These are phyloP conservation scores for Streptopelia turtur DNA, from an alignment of 2,797 vertebrate genomes.

Conservation along the genomic window DNA sequence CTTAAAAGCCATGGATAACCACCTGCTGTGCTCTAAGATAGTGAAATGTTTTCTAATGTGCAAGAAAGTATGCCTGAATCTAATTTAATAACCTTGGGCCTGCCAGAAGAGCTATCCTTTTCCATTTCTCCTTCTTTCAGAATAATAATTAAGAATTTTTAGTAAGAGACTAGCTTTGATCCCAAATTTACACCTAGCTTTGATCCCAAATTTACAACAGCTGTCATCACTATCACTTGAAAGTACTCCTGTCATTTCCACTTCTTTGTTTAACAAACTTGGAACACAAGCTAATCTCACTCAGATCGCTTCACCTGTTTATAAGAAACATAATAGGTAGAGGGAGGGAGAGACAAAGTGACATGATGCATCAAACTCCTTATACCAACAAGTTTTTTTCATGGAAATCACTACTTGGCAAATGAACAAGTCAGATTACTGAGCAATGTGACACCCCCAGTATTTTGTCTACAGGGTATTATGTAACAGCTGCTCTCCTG, in stretches of 20 bases:
- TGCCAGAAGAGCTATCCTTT: constrained; percentile 19
- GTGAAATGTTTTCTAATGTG: neutral
- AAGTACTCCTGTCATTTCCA: constrained; percentile 44
- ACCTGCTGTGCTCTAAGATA: neutral
- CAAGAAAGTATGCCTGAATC: neutral
- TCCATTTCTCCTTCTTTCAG: constrained; percentile 25
- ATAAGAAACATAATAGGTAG: constrained; percentile 29
- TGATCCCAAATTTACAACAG: constrained; percentile 50
- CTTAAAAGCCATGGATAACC: neutral
- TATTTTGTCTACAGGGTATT: constrained; percentile 33
- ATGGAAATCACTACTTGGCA: constrained; percentile 35
- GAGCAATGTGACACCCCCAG: neutral
- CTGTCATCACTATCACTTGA: constrained; percentile 3
- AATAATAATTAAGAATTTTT: constrained; percentile 44
- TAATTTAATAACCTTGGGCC: constrained; percentile 31
- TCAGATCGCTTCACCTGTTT: constrained; percentile 49
- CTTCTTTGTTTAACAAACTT: constrained; percentile 51
- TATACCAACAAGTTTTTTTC: constrained; percentile 15
- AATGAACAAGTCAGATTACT: neutral
- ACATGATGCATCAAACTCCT: constrained; percentile 10
- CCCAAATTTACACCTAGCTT: constrained; percentile 49
- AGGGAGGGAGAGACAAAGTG: neutral
- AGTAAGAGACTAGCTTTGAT: constrained; percentile 18
- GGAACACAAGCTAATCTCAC: constrained; percentile 32
- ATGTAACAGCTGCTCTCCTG: neutral